phyloP scores from a whole-genome alignment of 2,113 vertebrate genomes.

The Grallaria varia region DNA sequence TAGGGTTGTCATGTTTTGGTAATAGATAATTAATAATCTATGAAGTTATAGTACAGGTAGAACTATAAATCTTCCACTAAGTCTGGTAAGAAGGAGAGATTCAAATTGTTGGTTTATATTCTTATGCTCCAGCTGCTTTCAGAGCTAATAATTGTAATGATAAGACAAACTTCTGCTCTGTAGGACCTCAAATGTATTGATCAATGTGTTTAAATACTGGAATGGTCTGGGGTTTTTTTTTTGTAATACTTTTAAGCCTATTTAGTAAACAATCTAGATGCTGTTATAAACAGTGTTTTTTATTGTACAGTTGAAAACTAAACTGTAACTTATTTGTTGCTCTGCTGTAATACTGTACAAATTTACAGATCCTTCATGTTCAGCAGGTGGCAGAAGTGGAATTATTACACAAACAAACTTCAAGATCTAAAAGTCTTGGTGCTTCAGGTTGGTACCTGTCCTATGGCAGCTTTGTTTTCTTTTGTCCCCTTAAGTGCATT shows the following conservation, averaged over 20 bases:
- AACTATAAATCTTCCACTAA: not conserved
- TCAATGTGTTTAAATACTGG: not conserved
- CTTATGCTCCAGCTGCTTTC: not conserved
- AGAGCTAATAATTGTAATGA: not conserved
- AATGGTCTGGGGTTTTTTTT: not conserved
- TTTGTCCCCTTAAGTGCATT: not conserved
- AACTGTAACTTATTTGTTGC: not conserved
- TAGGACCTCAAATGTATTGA: not conserved
- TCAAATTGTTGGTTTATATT: not conserved
- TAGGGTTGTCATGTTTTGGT: not conserved
- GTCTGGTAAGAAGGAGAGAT: not conserved
- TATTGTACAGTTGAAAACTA: not conserved
- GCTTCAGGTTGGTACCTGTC: slow-evolving; percentile 69
- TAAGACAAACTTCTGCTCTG: not conserved
- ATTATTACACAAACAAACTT: slow-evolving; percentile 19
- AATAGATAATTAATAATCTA: not conserved
- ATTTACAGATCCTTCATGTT: slow-evolving; percentile 78
- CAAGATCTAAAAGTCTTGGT: slow-evolving; percentile 40
- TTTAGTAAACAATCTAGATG: not conserved
- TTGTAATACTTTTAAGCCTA: not conserved
- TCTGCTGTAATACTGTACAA: slow-evolving; percentile 52
- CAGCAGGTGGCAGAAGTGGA: slow-evolving; percentile 72
- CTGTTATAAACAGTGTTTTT: not conserved
- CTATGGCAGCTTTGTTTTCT: not conserved
- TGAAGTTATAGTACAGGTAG: not conserved